Evolutionary conservation across 2,113 vertebrate genomes (phyloP).

Genomic region (Eonycteris spelaea): DNA sequence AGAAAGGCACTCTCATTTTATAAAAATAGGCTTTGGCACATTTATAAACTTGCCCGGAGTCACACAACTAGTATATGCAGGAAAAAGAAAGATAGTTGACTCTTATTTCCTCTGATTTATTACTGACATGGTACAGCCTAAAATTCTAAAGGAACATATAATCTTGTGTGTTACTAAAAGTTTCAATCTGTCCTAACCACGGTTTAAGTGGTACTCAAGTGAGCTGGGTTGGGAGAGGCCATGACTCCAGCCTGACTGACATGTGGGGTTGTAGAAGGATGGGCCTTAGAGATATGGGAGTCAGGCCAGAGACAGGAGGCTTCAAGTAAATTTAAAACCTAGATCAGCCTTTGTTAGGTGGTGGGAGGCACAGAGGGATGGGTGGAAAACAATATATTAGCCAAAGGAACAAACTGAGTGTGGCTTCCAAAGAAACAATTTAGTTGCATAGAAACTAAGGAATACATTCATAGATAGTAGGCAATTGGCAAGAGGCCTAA

Average conservation of each 20-base stretch:
- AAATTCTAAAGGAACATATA: not conserved
- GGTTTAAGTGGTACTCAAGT: not conserved
- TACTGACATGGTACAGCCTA: not conserved
- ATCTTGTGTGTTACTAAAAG: not conserved
- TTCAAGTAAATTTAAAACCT: not conserved
- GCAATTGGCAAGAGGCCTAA: not conserved
- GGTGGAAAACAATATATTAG: not conserved
- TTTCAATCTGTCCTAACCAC: not conserved
- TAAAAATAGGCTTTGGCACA: not conserved
- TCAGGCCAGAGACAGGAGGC: not conserved
- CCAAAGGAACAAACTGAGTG: not conserved
- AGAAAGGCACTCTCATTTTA: not conserved
- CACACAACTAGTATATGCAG: not conserved
- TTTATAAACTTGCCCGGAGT: not conserved
- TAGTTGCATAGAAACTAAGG: not conserved
- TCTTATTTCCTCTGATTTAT: conserved; percentile 8
- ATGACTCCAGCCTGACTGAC: not conserved
- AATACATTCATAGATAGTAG: not conserved
- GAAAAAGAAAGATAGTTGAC: not conserved
- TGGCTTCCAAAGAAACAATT: not conserved
- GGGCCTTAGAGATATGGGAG: not conserved
- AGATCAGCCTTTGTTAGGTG: not conserved
- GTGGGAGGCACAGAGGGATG: not conserved
- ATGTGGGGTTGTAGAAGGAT: not conserved
- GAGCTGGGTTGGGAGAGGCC: not conserved